Conservation (phyloP, 1,140 invertebrate species). For the Coelopa frigida region DNA sequence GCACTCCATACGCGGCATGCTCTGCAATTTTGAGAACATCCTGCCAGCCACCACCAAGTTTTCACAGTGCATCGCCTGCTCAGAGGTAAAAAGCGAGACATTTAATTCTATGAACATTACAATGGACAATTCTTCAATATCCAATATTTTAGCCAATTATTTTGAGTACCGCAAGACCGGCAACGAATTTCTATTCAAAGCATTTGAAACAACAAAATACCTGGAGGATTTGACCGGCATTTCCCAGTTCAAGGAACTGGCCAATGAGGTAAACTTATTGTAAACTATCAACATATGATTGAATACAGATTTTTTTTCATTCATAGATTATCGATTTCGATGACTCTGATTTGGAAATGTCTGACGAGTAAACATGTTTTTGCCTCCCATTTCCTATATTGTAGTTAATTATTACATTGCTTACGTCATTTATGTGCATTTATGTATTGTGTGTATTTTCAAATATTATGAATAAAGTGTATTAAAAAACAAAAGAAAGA, state of each 20-base stretch:
- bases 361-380: constrained; percentile 30
- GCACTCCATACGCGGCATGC: constrained; percentile 88
- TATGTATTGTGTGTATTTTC: too few relatives aligned
- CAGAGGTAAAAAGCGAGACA: constrained; percentile 48
- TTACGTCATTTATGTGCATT: too few relatives aligned
- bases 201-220: constrained; percentile 76
- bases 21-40: constrained; percentile 72
- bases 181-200: constrained; percentile 73
- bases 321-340: constrained; percentile 40
- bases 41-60: constrained; percentile 78
- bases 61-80: constrained; percentile 89
- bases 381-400: too few relatives aligned
- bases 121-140: too few relatives aligned
- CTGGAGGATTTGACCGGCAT: constrained; percentile 85
- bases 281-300: not conserved
- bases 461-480: too few relatives aligned
- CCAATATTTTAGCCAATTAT: constrained; percentile 25
- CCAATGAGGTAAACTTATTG: constrained; percentile 27
- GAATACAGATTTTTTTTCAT: constrained; percentile 5
- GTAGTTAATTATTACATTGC: too few relatives aligned
- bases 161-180: constrained; percentile 46
- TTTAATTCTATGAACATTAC: too few relatives aligned
- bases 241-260: constrained; percentile 48
- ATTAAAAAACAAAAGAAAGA: too few relatives aligned
- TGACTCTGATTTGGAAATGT: constrained; percentile 37